A percentile compares a stretch with the other conserved stretches of the same genome.
Conservation (phyloP, 2,888 invertebrate species). For the Sylvicola cinctus region DNA sequence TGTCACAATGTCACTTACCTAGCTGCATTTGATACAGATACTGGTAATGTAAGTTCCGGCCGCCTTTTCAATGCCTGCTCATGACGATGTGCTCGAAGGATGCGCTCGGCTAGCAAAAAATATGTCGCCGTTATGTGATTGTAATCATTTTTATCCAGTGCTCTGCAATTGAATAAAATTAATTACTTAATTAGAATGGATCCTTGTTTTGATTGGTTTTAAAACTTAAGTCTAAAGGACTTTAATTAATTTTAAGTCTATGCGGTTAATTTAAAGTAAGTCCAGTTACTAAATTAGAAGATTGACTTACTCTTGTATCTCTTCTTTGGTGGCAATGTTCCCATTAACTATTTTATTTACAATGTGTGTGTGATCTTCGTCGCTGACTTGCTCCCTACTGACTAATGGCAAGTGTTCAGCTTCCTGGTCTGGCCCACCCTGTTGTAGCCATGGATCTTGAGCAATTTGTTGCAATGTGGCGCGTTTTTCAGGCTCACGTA, state of each 20-base stretch:
- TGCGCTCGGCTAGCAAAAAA: conserved; percentile 85
- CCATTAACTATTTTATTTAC: conserved; percentile 94
- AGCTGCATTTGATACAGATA: too few relatives aligned
- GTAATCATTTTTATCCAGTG: conserved; percentile 88
- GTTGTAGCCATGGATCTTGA: conserved; percentile 62
- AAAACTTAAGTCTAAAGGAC: too few relatives aligned
- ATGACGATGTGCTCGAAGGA: conserved; percentile 58
- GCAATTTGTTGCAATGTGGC: conserved; percentile 77
- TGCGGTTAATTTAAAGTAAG: too few relatives aligned
- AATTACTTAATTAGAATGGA: conserved; percentile 2
- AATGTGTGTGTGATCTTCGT: conserved; percentile 78
- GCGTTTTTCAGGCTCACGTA: conserved; percentile 79
- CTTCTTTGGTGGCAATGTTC: conserved; percentile 81
- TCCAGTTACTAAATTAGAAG: neutral
- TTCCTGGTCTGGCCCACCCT: conserved; percentile 28
- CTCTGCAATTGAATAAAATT: conserved; percentile 30
- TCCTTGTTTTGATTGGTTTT: too few relatives aligned
- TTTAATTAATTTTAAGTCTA: too few relatives aligned
- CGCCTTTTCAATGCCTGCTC: conserved; percentile 30
- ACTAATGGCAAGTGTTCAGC: conserved; percentile 62
- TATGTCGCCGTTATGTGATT: conserved; percentile 98
- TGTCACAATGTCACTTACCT: too few relatives aligned
- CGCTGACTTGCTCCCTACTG: conserved; percentile 71
- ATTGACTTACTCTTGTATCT: conserved; percentile 60
- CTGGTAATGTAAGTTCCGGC: conserved; percentile 12